phyloP scores from a whole-genome alignment of 2,888 invertebrate genomes.

The Conomelus anceps region DNA sequence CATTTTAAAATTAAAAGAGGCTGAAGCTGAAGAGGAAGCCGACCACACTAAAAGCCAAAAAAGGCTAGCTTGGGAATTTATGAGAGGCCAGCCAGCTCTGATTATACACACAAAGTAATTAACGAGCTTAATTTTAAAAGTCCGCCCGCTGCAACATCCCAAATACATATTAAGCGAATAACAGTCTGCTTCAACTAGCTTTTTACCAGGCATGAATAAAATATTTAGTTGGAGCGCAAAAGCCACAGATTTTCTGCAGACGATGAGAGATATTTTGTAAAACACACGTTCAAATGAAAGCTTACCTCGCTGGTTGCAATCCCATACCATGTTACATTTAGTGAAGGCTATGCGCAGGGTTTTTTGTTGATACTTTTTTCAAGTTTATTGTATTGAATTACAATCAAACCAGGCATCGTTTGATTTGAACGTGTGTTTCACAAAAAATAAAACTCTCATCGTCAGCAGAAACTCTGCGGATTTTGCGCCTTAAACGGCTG shows the following conservation, averaged over 20 bases:
- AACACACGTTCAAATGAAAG: neutral
- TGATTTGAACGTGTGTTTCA: too few relatives aligned
- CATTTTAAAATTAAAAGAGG: neutral
- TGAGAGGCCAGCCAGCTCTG: neutral
- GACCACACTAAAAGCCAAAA: neutral
- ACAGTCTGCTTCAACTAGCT: neutral
- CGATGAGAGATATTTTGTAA: neutral
- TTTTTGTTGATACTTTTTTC: too few relatives aligned
- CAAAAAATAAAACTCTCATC: too few relatives aligned
- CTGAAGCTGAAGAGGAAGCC: neutral
- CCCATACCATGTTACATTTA: too few relatives aligned
- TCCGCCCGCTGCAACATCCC: neutral
- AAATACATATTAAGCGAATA: neutral
- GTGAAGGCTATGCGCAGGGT: too few relatives aligned
- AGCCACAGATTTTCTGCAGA: neutral
- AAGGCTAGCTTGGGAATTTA: neutral
- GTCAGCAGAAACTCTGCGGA: too few relatives aligned
- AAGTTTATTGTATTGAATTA: too few relatives aligned
- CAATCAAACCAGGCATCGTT: too few relatives aligned
- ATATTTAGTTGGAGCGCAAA: neutral
- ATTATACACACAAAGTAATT: neutral
- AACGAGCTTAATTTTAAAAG: neutral
- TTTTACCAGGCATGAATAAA: neutral
- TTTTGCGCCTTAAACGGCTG: too few relatives aligned
- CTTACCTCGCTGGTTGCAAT: too few relatives aligned